Conservation (phyloP, 2,797 vertebrate species). For the Heterohyrax brucei region DNA sequence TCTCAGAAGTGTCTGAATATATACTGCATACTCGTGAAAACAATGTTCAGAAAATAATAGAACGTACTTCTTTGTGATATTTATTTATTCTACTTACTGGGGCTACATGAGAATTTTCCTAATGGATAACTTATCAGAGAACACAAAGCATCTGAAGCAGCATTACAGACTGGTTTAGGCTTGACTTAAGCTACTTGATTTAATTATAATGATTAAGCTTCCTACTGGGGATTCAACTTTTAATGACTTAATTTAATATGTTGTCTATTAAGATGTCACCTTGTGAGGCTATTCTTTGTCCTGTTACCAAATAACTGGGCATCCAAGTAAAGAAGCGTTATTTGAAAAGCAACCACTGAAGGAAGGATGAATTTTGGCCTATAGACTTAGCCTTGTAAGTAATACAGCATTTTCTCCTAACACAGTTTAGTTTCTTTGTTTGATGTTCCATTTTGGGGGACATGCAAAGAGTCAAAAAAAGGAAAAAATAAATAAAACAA, state of each 20-base stretch:
- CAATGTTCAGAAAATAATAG: conserved; percentile 14
- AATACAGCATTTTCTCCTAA: background rate
- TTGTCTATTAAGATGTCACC: conserved; percentile 80
- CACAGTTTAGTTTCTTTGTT: background rate
- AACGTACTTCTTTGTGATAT: background rate
- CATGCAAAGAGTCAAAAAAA: background rate
- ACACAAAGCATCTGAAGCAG: conserved; percentile 69
- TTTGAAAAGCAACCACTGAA: background rate
- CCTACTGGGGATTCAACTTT: conserved; percentile 80
- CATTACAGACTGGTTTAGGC: conserved; percentile 73
- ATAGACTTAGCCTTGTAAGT: background rate
- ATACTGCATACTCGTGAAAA: background rate
- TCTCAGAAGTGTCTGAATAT: background rate
- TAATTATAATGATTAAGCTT: conserved; percentile 85
- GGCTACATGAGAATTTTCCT: conserved; percentile 62
- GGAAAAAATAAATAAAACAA: background rate
- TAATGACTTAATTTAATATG: conserved; percentile 84
- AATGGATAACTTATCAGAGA: conserved; percentile 76
- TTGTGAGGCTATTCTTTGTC: conserved; percentile 74
- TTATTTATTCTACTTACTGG: conserved; percentile 56
- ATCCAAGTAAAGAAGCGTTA: conserved; percentile 33
- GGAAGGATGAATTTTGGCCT: background rate
- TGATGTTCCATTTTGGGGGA: background rate
- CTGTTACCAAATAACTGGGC: conserved; percentile 31
- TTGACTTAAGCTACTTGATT: conserved; percentile 81